phyloP scores from a whole-genome alignment of 2,113 vertebrate species.

The Seriola dumerili region DNA sequence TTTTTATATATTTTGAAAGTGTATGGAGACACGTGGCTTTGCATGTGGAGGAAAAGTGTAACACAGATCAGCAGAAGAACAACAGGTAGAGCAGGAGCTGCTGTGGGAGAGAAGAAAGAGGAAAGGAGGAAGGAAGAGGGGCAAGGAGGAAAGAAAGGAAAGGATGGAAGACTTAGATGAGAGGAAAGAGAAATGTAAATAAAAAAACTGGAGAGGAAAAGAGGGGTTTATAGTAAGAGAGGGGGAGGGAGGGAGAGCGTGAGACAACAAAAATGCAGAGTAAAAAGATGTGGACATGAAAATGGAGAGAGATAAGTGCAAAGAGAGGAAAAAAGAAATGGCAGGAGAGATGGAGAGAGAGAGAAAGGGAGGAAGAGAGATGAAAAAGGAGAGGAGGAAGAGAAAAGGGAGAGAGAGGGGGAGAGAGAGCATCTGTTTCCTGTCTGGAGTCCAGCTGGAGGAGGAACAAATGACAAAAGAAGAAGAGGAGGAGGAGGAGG shows the following conservation, averaged over 20 bases:
- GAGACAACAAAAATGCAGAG: conserved; percentile 5
- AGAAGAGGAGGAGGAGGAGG: conserved; percentile 64
- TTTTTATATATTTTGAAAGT: background rate
- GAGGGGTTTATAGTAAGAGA: background rate
- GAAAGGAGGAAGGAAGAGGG: background rate
- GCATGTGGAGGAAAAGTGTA: background rate
- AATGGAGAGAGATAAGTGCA: background rate
- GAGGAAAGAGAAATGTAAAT: background rate
- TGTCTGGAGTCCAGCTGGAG: conserved; percentile 80
- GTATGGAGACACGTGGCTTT: background rate
- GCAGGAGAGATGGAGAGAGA: conserved; percentile 15
- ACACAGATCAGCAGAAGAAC: background rate
- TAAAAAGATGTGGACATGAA: conserved; percentile 14
- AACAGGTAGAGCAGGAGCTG: no score
- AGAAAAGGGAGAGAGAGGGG: conserved; percentile 54
- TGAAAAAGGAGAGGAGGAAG: conserved; percentile 41
- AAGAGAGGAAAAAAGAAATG: conserved; percentile 8
- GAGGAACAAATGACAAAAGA: conserved; percentile 79
- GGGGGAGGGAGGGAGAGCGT: conserved; percentile 27
- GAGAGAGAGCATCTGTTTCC: conserved; percentile 80
- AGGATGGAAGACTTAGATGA: background rate
- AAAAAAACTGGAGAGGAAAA: no score
- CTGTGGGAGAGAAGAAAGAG: background rate
- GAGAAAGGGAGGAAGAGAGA: conserved; percentile 47
- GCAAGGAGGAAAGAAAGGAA: background rate